Evolutionary conservation across 2,888 invertebrate genomes (phyloP).

Genomic region (Drosophila putrida): DNA sequence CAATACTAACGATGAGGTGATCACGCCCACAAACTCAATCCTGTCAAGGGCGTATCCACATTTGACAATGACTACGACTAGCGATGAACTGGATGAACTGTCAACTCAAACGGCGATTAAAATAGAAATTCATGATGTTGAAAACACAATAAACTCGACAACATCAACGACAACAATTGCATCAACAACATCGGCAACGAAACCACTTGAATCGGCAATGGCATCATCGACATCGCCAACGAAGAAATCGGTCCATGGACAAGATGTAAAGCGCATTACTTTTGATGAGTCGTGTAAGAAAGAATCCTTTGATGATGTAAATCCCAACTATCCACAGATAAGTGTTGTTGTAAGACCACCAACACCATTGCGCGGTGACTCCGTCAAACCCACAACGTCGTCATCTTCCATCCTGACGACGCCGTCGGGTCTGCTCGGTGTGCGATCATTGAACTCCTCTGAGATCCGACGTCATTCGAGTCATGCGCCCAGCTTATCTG

Average conservation of each 20-base stretch:
- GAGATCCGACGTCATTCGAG: slow-evolving; percentile 86
- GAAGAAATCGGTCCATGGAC: slow-evolving; percentile 81
- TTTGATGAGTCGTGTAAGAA: slow-evolving; percentile 86
- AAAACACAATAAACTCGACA: slow-evolving; percentile 45
- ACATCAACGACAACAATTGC: slow-evolving; percentile 39
- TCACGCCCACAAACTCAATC: slow-evolving; percentile 55
- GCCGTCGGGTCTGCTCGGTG: slow-evolving; percentile 75
- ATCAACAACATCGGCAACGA: slow-evolving; percentile 49
- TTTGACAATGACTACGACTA: slow-evolving; percentile 57
- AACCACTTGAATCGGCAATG: slow-evolving; percentile 69
- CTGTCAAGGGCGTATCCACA: slow-evolving; percentile 25
- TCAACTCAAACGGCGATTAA: slow-evolving; percentile 78
- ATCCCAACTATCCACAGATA: slow-evolving; percentile 88
- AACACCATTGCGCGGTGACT: slow-evolving; percentile 89
- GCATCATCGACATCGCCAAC: slow-evolving; percentile 75
- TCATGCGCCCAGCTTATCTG: slow-evolving; percentile 86
- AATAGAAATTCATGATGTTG: slow-evolving; percentile 77
- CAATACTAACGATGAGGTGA: slow-evolving; percentile 37
- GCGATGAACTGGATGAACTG: slow-evolving; percentile 76
- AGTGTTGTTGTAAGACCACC: slow-evolving; percentile 92
- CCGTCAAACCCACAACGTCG: slow-evolving; percentile 85
- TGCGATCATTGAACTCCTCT: slow-evolving; percentile 80
- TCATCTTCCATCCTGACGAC: slow-evolving; percentile 83
- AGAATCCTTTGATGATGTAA: slow-evolving; percentile 86
- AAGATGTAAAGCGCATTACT: slow-evolving; percentile 86